Evolutionary conservation across 2,888 invertebrate genomes (phyloP), one percentile per base, ranked within the genome.

Genomic region (Zygogramma bicolorata): DNA sequence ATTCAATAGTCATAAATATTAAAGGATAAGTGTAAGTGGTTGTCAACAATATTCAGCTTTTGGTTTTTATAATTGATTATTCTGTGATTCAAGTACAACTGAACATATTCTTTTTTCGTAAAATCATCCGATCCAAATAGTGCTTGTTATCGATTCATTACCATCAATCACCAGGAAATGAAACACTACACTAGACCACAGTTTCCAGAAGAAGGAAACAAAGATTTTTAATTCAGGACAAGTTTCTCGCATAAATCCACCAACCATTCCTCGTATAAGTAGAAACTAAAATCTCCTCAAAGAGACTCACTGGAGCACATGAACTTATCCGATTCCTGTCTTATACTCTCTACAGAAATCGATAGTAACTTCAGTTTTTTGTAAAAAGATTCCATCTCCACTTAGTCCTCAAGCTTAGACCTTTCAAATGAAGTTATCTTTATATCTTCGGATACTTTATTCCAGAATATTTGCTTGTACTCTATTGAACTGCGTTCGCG

Each of bases 341-440:
- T 18, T 18, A 6, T 46, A 18, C 42, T 46, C 42, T 18, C 42
- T 46, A 8, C 15, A 18, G 18, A 46, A 46, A 46, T 46, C 42
- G 15, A 46, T 46, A 46, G 42, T 20, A 7, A 46, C 42, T 46
- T 46, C 42, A 46, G 18, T 46, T 46, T 46, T 46, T 46, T 46
- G 42, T 18, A 8, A 46, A 46, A 46, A 46, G 42, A 46, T 46
- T 46, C 18, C 18, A 18, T 18, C 18, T 46, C 18, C 42, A 46
- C 42, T 46, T 46, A 20, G 42, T 46, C 42, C 18, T 46, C 42
- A 15, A 46, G 42, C 42, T 46, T 15, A 46, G 42, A 18, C 7
- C 42, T 25, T 5, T 53, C 53, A 13, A 53, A 53, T 25, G 22
- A 53, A 53, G 53, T 53, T 53, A 53, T 53, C 53, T 53, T 53